A percentile compares a stretch with the other conserved stretches of the same genome.
Conservation (phyloP, 2,888 invertebrate species). For the Dioctria linearis region DNA sequence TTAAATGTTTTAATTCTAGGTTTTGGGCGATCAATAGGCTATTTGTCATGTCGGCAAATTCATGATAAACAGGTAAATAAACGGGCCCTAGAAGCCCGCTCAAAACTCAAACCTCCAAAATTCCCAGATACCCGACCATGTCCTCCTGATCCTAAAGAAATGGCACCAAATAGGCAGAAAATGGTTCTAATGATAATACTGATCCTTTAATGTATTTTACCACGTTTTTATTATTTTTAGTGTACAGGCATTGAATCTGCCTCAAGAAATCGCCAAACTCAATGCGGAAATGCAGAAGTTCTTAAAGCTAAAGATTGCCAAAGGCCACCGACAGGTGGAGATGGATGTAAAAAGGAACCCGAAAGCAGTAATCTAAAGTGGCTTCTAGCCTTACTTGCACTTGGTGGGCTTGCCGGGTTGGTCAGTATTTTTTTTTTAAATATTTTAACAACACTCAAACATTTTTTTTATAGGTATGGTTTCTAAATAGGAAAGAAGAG, state of each 20-base stretch:
- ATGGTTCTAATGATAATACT: neutral
- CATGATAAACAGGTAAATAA: slow-evolving; percentile 65
- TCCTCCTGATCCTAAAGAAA: slow-evolving; percentile 4
- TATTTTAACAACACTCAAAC: neutral
- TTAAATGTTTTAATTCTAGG: slow-evolving; percentile 39
- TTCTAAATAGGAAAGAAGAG: neutral
- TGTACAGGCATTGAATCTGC: neutral
- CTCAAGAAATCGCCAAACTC: neutral
- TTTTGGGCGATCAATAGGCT: slow-evolving; percentile 41
- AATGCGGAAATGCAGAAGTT: neutral
- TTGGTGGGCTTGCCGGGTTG: slow-evolving; percentile 4
- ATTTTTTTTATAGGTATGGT: slow-evolving; percentile 4
- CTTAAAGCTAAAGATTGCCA: slow-evolving; percentile 14
- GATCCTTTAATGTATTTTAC: neutral
- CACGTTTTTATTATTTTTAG: neutral
- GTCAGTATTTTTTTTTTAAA: neutral
- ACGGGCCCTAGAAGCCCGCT: slow-evolving; percentile 66
- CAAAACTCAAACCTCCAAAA: slow-evolving; percentile 62
- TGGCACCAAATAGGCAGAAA: slow-evolving; percentile 11
- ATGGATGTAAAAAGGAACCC: too few species aligned
- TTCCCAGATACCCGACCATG: neutral
- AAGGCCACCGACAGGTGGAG: neutral
- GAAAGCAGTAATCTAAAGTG: slow-evolving; percentile 1
- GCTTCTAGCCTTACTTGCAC: slow-evolving; percentile 19
- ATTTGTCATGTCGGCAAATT: slow-evolving; percentile 22